Percentiles rank a stretch among this genome's conserved stretches.
These are phyloP conservation scores for Mus caroli DNA, from an alignment of 2,797 vertebrate species.

Conservation along the genomic window DNA sequence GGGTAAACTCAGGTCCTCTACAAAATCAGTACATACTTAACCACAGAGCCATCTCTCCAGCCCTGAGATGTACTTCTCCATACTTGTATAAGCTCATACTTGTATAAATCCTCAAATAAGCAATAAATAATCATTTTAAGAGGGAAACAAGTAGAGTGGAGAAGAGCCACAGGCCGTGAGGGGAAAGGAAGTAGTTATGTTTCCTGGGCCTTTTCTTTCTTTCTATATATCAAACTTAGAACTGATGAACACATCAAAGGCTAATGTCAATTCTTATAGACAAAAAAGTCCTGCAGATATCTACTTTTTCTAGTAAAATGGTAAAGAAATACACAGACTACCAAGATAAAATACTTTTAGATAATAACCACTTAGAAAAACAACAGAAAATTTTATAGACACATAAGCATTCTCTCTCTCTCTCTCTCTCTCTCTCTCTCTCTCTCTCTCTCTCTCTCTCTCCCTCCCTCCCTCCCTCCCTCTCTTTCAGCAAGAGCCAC, in stretches of 20 bases:
- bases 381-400: neutral
- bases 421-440: too few species aligned
- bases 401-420: neutral
- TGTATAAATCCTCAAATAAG: neutral
- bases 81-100: neutral
- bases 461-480: neutral
- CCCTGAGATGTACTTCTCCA: neutral
- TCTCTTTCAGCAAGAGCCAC: neutral
- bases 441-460: neutral
- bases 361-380: neutral
- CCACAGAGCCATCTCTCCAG: neutral
- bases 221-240: neutral
- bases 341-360: neutral
- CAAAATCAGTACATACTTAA: neutral
- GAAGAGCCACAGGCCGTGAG: neutral
- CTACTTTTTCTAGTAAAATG: neutral
- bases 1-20: neutral
- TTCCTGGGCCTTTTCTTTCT: neutral
- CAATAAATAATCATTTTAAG: neutral
- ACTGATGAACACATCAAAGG: neutral
- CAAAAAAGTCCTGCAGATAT: neutral
- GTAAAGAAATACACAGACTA: neutral
- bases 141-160: neutral
- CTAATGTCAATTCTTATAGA: neutral
- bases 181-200: neutral